Evolutionary conservation across 1,140 invertebrate genomes (phyloP).

Genomic region (Dermatophagoides farinae): DNA sequence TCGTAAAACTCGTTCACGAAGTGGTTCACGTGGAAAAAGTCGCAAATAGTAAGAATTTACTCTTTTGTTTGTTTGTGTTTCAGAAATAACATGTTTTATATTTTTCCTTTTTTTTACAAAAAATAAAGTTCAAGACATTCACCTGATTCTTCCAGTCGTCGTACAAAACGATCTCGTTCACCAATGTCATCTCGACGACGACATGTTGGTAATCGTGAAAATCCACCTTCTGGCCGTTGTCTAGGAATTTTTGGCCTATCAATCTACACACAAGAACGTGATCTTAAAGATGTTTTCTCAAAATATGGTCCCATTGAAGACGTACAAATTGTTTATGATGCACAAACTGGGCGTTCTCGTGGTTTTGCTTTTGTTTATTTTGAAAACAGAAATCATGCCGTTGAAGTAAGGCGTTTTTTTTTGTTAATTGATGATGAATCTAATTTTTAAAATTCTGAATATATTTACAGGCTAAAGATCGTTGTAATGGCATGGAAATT

Average conservation of each 20-base stretch:
- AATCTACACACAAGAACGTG: slow-evolving; percentile 71
- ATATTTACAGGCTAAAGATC: slow-evolving; percentile 54
- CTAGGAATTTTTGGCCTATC: slow-evolving; percentile 85
- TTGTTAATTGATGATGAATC: neutral
- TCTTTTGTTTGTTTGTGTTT: neutral
- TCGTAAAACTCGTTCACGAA: slow-evolving; percentile 10
- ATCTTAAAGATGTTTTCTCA: slow-evolving; percentile 76
- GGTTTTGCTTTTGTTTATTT: slow-evolving; percentile 97
- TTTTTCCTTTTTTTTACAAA: neutral
- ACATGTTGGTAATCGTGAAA: slow-evolving; percentile 37
- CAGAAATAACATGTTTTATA: neutral
- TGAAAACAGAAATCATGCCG: slow-evolving; percentile 65
- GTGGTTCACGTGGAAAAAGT: slow-evolving; percentile 13
- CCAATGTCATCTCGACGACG: slow-evolving; percentile 33
- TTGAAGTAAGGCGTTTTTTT: slow-evolving; percentile 31
- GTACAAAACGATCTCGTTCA: slow-evolving; percentile 26
- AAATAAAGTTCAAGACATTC: neutral
- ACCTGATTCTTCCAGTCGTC: neutral
- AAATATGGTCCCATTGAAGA: slow-evolving; percentile 78
- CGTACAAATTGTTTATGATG: slow-evolving; percentile 86
- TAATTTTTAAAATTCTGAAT: neutral
- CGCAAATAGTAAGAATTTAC: slow-evolving; percentile 14
- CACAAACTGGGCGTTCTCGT: slow-evolving; percentile 68
- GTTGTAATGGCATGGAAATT: slow-evolving; percentile 75
- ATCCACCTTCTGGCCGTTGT: slow-evolving; percentile 66